phyloP scores from a whole-genome alignment of 2,797 vertebrate species.

The Moxostoma hubbsi region DNA sequence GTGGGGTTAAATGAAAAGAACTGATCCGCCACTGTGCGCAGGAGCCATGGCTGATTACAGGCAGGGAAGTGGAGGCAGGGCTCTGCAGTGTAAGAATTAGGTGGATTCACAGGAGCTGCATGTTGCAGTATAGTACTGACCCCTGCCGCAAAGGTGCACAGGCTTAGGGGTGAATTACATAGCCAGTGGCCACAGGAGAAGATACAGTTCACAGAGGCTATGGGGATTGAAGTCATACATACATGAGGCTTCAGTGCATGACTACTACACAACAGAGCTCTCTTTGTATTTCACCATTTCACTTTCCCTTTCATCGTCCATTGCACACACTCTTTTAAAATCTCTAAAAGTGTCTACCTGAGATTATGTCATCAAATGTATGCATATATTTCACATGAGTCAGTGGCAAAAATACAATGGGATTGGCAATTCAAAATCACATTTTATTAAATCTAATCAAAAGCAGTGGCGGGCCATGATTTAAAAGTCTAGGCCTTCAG shows the following conservation, averaged over 20 bases:
- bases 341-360: neutral
- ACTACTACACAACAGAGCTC: conserved; percentile 16
- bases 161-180: conserved; percentile 46
- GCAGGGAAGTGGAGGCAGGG: conserved; percentile 18
- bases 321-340: neutral
- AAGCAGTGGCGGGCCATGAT: too few relatives aligned
- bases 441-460: too few relatives aligned
- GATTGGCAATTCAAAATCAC: too few relatives aligned
- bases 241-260: conserved; percentile 23
- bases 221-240: conserved; percentile 35
- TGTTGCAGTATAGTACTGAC: conserved; percentile 44
- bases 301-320: conserved; percentile 13
- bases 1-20: conserved; percentile 57
- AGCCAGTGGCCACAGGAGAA: conserved; percentile 24
- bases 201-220: conserved; percentile 30
- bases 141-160: conserved; percentile 24
- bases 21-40: conserved; percentile 32
- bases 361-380: neutral
- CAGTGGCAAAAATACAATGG: neutral
- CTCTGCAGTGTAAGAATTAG: conserved; percentile 21
- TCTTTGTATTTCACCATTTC: conserved; percentile 1
- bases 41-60: conserved; percentile 41
- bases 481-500: too few relatives aligned
- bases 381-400: conserved; percentile 6
- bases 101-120: neutral